Conservation (phyloP, 2,113 vertebrate species). For the Myrmecophaga tridactyla region DNA sequence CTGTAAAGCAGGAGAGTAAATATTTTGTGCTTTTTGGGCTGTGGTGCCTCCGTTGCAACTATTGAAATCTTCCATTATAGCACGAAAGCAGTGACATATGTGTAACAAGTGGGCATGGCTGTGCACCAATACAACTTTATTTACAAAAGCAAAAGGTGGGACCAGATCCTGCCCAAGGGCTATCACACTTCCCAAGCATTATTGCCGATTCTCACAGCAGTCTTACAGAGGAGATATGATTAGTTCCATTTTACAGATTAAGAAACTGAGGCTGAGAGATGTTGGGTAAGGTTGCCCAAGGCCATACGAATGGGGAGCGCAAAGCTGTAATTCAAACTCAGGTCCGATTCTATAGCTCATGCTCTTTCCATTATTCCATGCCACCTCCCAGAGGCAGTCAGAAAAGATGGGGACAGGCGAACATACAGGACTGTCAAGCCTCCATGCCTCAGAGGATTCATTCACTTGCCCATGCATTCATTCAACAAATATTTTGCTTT, state of each 20-base stretch:
- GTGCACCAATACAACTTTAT: constrained; percentile 13
- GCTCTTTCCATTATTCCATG: neutral
- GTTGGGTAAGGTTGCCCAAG: neutral
- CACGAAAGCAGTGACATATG: neutral
- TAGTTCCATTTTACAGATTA: neutral
- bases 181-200: neutral
- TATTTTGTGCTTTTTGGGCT: neutral
- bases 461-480: neutral
- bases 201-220: neutral
- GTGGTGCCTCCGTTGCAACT: neutral
- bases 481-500: neutral
- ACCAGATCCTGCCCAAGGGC: neutral
- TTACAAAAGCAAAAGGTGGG: neutral
- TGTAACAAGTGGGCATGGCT: neutral
- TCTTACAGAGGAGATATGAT: neutral
- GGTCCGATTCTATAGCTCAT: neutral
- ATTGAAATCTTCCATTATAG: neutral
- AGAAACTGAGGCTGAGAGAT: neutral
- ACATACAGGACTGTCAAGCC: neutral
- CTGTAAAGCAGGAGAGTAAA: neutral
- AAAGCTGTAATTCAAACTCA: neutral
- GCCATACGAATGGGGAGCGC: neutral
- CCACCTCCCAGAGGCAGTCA: neutral
- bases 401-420: neutral
- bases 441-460: neutral